These are phyloP conservation scores for Grammomys dolichurus DNA, from an alignment of 2,113 vertebrate species.

Conservation along the genomic window DNA sequence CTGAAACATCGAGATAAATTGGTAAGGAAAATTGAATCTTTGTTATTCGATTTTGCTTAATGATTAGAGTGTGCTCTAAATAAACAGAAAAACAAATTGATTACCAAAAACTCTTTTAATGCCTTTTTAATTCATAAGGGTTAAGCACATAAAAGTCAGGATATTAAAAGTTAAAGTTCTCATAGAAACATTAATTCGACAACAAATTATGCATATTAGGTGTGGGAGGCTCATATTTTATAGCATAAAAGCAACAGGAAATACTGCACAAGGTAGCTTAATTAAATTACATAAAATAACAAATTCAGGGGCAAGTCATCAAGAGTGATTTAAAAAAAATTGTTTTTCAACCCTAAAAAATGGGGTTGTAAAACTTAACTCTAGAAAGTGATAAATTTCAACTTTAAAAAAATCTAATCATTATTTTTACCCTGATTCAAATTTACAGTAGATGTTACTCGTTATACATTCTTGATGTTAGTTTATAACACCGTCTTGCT, in stretches of 20 bases:
- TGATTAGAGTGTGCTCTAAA: conserved; percentile 71
- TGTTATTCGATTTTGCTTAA: conserved; percentile 69
- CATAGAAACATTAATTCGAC: conserved; percentile 76
- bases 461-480: not conserved
- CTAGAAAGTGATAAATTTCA: conserved; percentile 51
- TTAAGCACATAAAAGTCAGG: conserved; percentile 68
- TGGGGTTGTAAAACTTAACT: conserved; percentile 50
- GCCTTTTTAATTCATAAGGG: conserved; percentile 74
- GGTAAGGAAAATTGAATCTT: conserved; percentile 67
- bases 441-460: not conserved
- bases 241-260: conserved; percentile 64
- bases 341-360: conserved; percentile 31
- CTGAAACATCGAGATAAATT: conserved; percentile 65
- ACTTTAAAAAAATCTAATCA: not conserved
- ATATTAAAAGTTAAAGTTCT: conserved; percentile 73
- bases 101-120: conserved; percentile 70
- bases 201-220: conserved; percentile 62
- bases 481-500: conserved; percentile 29
- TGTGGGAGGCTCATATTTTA: conserved; percentile 71
- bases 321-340: conserved; percentile 49
- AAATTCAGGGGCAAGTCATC: conserved; percentile 63
- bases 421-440: conserved; percentile 40
- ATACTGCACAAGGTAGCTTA: conserved; percentile 45
- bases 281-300: conserved; percentile 69
- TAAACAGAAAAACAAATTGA: conserved; percentile 70